phyloP scores from a whole-genome alignment of 2,888 invertebrate species.

The Torymus texanus region DNA sequence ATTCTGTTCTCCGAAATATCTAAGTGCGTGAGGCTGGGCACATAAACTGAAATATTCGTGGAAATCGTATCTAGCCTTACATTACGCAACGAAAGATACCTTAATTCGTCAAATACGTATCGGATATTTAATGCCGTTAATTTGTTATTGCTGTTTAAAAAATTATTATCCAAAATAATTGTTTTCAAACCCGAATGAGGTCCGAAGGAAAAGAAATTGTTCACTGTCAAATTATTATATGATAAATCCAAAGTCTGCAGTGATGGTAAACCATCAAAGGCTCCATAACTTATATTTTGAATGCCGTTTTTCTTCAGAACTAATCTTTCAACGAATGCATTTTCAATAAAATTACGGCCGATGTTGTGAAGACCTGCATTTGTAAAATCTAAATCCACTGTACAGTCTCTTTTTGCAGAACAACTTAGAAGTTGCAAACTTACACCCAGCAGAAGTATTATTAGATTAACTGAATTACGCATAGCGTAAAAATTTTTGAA shows the following conservation, averaged over 20 bases:
- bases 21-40: background rate
- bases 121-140: too few species aligned
- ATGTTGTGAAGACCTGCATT: background rate
- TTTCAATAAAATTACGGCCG: background rate
- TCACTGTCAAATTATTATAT: background rate
- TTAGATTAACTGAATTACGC: too few species aligned
- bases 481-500: too few species aligned
- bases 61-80: background rate
- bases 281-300: background rate
- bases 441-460: too few species aligned
- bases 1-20: slow-evolving; percentile 3
- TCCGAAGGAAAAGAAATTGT: background rate
- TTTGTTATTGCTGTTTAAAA: background rate
- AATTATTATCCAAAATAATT: slow-evolving; percentile 4
- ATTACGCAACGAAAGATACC: slow-evolving; percentile 3
- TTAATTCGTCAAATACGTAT: background rate
- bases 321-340: background rate
- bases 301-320: background rate
- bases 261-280: background rate
- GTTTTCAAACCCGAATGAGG: background rate
- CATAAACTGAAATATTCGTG: background rate
- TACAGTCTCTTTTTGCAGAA: background rate
- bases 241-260: background rate
- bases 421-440: too few species aligned
- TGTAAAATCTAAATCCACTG: slow-evolving; percentile 3